Percentiles rank a stretch among this genome's conserved stretches.
phyloP scores from a whole-genome alignment of 2,888 invertebrate species.

The Fragum fragum region DNA sequence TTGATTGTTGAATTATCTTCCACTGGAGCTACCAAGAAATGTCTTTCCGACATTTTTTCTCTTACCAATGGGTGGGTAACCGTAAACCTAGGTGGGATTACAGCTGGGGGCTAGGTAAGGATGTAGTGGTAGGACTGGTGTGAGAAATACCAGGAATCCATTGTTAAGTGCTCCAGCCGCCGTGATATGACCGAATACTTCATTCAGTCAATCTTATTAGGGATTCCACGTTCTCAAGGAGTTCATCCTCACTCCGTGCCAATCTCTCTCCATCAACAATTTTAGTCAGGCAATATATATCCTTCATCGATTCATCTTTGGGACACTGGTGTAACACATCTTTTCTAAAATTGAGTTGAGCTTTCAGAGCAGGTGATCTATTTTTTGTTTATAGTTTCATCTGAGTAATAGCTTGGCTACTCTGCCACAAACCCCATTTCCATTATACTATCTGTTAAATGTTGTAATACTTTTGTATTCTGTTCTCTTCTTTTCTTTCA shows the following conservation, averaged over 20 bases:
- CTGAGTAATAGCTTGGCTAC: neutral
- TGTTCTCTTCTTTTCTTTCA: too few species aligned
- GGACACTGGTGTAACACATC: constrained; percentile 26
- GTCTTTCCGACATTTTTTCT: too few species aligned
- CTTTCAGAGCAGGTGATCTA: constrained; percentile 12
- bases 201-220: neutral
- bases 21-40: constrained; percentile 1
- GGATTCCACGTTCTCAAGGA: constrained; percentile 17
- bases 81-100: too few species aligned
- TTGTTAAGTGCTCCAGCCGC: too few species aligned
- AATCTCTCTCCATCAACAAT: neutral
- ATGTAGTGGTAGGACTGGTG: too few species aligned
- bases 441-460: too few species aligned
- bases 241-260: neutral
- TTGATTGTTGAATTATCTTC: neutral
- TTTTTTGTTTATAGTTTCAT: neutral
- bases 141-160: too few species aligned
- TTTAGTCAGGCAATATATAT: constrained; percentile 11
- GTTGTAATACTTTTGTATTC: too few species aligned
- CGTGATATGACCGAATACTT: too few species aligned
- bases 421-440: too few species aligned
- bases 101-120: too few species aligned
- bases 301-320: neutral
- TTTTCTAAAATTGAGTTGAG: constrained; percentile 39
- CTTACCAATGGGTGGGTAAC: too few species aligned